phyloP scores from a whole-genome alignment of 2,888 invertebrate genomes.

The Invenusta paracnida region DNA sequence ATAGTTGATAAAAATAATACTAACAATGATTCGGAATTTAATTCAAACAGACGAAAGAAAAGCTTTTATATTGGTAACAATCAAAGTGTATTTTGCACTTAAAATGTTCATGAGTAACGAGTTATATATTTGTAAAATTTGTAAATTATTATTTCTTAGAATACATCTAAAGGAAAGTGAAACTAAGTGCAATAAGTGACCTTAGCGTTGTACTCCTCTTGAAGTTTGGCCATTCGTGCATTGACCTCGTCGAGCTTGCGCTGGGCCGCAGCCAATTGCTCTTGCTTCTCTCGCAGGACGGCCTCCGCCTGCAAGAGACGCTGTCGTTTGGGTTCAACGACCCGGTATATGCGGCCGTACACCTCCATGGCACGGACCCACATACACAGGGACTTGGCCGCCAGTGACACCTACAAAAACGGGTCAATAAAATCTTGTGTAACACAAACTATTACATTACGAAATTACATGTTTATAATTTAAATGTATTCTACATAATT shows the following conservation, averaged over 20 bases:
- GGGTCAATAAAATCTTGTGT: too few relatives aligned
- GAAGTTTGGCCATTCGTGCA: slow-evolving; percentile 71
- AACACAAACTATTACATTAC: too few relatives aligned
- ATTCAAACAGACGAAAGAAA: too few relatives aligned
- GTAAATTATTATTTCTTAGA: not conserved
- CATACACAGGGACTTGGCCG: slow-evolving; percentile 79
- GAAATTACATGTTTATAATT: too few relatives aligned
- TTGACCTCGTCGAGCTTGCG: slow-evolving; percentile 74
- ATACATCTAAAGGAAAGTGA: not conserved
- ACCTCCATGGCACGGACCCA: slow-evolving; percentile 88
- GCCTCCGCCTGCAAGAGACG: slow-evolving; percentile 72
- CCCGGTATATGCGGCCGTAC: slow-evolving; percentile 75
- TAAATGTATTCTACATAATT: too few relatives aligned
- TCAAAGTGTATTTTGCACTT: too few relatives aligned
- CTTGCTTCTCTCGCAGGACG: slow-evolving; percentile 74
- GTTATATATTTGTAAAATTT: too few relatives aligned
- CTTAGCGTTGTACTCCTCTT: slow-evolving; percentile 76
- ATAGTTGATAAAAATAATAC: too few relatives aligned
- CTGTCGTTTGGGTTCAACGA: slow-evolving; percentile 79
- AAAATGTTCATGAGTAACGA: too few relatives aligned
- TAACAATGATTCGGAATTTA: too few relatives aligned
- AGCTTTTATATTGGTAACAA: too few relatives aligned
- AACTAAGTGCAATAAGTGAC: slow-evolving; percentile 45
- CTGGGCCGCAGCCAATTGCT: slow-evolving; percentile 72
- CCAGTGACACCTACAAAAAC: slow-evolving; percentile 75